phyloP scores from a whole-genome alignment of 53 echinoderm and acorn worm genomes.

The Hippasteria phrygiana region DNA sequence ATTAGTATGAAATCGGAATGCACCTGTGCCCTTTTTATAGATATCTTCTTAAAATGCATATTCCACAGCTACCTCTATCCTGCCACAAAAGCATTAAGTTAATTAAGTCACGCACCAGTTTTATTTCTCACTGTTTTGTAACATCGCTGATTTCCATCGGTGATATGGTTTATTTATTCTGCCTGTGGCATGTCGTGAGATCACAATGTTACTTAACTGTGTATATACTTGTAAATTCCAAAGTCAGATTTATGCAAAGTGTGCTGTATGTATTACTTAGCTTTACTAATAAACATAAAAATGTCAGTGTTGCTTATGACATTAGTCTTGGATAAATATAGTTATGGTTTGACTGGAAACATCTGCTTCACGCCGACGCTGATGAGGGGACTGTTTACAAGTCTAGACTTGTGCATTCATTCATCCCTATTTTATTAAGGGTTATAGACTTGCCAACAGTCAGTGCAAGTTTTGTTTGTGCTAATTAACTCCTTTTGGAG shows the following conservation, averaged over 20 bases:
- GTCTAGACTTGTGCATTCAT: not conserved
- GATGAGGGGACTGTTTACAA: not conserved
- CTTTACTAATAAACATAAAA: not conserved
- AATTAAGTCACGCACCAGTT: not conserved
- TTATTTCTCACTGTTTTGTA: not conserved
- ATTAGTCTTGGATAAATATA: not conserved
- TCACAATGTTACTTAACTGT: not conserved
- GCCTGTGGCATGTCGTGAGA: not conserved
- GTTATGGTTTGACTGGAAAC: not conserved
- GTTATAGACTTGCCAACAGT: constrained; percentile 13
- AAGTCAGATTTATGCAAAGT: constrained; percentile 12
- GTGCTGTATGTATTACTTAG: not conserved
- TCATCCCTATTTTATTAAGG: no score
- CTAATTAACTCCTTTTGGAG: not conserved
- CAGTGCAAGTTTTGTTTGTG: not conserved
- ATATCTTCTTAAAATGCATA: not conserved
- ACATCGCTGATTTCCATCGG: not conserved
- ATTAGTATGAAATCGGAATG: no score
- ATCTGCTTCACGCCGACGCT: no score
- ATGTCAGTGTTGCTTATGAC: not conserved
- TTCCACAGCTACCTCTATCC: constrained; percentile 18
- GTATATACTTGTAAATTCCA: constrained; percentile 18
- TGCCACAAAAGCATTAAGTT: not conserved
- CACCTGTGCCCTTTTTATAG: not conserved
- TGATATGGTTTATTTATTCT: not conserved